A percentile compares a stretch with the other conserved stretches of the same genome.
Evolutionary conservation across 1,140 invertebrate species (phyloP).

Genomic region (Mya arenaria): DNA sequence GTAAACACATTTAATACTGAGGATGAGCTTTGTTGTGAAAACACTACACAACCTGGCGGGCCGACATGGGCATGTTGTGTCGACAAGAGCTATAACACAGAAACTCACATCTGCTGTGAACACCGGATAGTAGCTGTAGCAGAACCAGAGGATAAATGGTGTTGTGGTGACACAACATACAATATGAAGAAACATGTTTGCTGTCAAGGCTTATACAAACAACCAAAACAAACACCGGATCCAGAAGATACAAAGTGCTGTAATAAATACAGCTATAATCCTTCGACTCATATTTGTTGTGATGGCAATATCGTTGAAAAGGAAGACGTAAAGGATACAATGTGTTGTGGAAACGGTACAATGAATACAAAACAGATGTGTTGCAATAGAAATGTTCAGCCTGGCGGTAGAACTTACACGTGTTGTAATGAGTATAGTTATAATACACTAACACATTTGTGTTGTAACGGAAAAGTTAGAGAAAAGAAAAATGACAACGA

Average conservation of each 20-base stretch:
- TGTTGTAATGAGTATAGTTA: slow-evolving; percentile 30
- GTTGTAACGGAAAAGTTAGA: slow-evolving; percentile 13
- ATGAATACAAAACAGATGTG: slow-evolving; percentile 18
- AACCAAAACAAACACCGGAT: slow-evolving; percentile 11
- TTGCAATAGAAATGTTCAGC: slow-evolving; percentile 33
- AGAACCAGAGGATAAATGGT: slow-evolving; percentile 10
- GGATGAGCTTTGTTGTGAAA: slow-evolving; percentile 13
- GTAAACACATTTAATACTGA: background rate
- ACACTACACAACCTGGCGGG: slow-evolving; percentile 10
- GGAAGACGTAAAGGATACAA: background rate
- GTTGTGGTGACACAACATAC: slow-evolving; percentile 21
- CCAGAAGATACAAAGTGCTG: slow-evolving; percentile 22
- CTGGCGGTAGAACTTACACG: background rate
- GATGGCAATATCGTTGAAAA: slow-evolving; percentile 7
- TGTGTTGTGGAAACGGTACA: slow-evolving; percentile 27
- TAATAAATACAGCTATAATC: slow-evolving; percentile 10
- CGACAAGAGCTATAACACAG: slow-evolving; percentile 7
- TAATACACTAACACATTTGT: slow-evolving; percentile 12
- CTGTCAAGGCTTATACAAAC: slow-evolving; percentile 13
- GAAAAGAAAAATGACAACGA: slow-evolving; percentile 9
- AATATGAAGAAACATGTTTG: slow-evolving; percentile 13
- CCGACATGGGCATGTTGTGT: slow-evolving; percentile 18
- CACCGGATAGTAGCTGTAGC: background rate
- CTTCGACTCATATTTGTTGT: background rate
- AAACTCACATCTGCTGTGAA: slow-evolving; percentile 23